Evolutionary conservation across 2,888 invertebrate species (phyloP), one percentile per base, ranked within the genome.

Genomic region (Slavum lentiscoides): DNA sequence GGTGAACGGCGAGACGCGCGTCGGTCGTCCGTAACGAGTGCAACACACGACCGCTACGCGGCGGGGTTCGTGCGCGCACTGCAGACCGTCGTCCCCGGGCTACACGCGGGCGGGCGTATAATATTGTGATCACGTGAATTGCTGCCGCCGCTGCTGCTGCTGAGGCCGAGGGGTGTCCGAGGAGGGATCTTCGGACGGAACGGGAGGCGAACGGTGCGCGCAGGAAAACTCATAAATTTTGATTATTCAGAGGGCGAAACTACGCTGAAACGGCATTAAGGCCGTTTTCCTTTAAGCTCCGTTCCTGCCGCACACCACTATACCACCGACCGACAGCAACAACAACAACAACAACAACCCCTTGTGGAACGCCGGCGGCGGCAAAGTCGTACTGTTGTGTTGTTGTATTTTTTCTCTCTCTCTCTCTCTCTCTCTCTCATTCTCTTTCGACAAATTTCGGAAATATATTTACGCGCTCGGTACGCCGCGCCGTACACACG

Each of bases 241-340:
- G 84, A 84, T 84, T 84, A 84, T 84, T 84, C 84, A 84, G 84
- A 83, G 83, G 83, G 83, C 81, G 83, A 82, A 82, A 83, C 82
- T 72, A 70, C 77, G 77, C 70, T 80, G 82, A 83, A 83, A 83
- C 82, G 83, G 83, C 83, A 83, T 83, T 82, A 82, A 75, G 81
- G 82, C 82, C 30, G 30, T 30, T 30, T 72, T 82, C 74, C 81
- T 83, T 72, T 83, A 74, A 68, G 73, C 67, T 70, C 70, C 70
- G 69, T 77, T 76, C 76, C 62, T n/a, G 15, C 19, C 30, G 30
- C 30, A 30, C 30, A 30, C 30, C 30, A 30, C 30, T 4, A n/a
- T n/a, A n/a, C n/a, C n/a, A n/a, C n/a, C n/a, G n/a, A 4, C 30
- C 30, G 30, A 30, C 30, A 30, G 4, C 30, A 30, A 30, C 30